Percentiles rank a stretch among this genome's conserved stretches.
Evolutionary conservation across 1,140 invertebrate species (phyloP).

Genomic region (Stegodyphus dumicola): DNA sequence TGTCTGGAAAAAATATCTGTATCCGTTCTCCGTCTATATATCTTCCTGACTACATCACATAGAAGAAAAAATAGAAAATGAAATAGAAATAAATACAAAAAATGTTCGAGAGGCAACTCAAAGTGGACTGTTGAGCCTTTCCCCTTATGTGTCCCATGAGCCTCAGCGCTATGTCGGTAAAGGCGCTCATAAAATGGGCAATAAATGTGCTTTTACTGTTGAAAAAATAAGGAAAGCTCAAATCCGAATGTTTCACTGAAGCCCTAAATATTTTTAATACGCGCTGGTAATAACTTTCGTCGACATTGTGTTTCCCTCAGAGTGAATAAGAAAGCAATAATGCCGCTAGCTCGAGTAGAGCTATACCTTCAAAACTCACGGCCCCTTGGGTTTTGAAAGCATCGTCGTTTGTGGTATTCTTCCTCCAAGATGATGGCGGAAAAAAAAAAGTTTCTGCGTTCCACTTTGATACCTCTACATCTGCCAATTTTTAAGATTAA

Average conservation of each 20-base stretch:
- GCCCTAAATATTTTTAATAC: constrained; percentile 55
- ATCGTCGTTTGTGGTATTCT: too few relatives aligned
- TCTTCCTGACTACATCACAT: constrained; percentile 16
- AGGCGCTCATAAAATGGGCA: constrained; percentile 49
- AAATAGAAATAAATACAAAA: constrained; percentile 3
- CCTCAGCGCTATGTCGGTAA: constrained; percentile 34
- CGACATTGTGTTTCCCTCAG: too few relatives aligned
- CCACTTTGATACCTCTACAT: too few relatives aligned
- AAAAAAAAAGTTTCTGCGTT: too few relatives aligned
- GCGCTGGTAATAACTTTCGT: constrained; percentile 21
- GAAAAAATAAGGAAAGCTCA: constrained; percentile 15
- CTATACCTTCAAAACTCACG: too few relatives aligned
- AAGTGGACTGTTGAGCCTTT: too few relatives aligned
- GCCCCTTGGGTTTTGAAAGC: too few relatives aligned
- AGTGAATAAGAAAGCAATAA: too few relatives aligned
- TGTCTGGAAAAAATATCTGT: constrained; percentile 38
- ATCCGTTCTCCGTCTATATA: constrained; percentile 22
- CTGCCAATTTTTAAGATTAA: too few relatives aligned
- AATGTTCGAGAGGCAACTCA: too few relatives aligned
- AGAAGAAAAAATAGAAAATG: background rate
- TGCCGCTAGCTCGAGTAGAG: too few relatives aligned
- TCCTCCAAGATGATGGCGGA: too few relatives aligned
- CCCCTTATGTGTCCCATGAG: constrained; percentile 36
- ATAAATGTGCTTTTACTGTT: constrained; percentile 51
- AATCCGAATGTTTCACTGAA: constrained; percentile 25